Conservation (phyloP, 2,888 invertebrate species). For the Erannis defoliaria region DNA sequence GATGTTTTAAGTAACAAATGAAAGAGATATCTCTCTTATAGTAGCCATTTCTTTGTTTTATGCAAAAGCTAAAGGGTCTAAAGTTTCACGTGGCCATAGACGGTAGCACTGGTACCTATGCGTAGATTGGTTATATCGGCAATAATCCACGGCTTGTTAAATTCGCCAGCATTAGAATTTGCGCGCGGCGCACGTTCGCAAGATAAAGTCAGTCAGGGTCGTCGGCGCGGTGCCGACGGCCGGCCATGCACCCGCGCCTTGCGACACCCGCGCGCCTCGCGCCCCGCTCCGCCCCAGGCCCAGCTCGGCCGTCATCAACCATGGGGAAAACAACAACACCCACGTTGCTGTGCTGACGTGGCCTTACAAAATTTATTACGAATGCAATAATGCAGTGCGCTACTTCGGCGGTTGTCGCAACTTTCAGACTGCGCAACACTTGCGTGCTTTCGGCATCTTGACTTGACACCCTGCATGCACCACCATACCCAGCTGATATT, state of each 20-base stretch:
- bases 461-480: slow-evolving; percentile 6
- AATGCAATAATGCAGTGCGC: slow-evolving; percentile 62
- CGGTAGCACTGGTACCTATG: slow-evolving; percentile 9
- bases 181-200: slow-evolving; percentile 83
- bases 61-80: slow-evolving; percentile 1
- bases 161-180: slow-evolving; percentile 84
- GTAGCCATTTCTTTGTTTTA: too few relatives aligned
- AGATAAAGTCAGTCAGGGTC: slow-evolving; percentile 86
- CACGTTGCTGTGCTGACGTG: slow-evolving; percentile 60
- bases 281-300: slow-evolving; percentile 45
- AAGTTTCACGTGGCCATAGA: slow-evolving; percentile 2
- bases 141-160: slow-evolving; percentile 72
- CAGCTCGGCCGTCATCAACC: slow-evolving; percentile 56
- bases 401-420: slow-evolving; percentile 55
- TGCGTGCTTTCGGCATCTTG: slow-evolving; percentile 24
- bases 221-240: slow-evolving; percentile 85
- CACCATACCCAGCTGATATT: neutral
- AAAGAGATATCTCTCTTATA: too few relatives aligned
- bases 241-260: slow-evolving; percentile 84
- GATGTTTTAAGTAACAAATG: too few relatives aligned
- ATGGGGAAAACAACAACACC: slow-evolving; percentile 72
- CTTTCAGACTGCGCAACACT: slow-evolving; percentile 43
- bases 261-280: slow-evolving; percentile 65
- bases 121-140: slow-evolving; percentile 46
- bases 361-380: slow-evolving; percentile 59